Evolutionary conservation across 2,113 vertebrate species (phyloP).

Genomic region (Crotalus helleri): DNA sequence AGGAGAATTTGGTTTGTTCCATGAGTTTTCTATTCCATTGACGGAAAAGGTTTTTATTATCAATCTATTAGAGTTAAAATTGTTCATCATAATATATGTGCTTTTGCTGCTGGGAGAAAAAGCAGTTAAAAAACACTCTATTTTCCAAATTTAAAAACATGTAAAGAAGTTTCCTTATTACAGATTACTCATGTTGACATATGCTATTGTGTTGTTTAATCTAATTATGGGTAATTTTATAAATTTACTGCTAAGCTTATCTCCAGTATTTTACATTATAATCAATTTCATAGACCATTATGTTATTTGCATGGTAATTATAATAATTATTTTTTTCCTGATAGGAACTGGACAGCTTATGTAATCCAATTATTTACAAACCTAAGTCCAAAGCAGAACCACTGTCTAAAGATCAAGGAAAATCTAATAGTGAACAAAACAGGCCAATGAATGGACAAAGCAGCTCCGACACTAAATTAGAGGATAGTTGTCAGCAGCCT

Average conservation of each 20-base stretch:
- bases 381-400: constrained; percentile 83
- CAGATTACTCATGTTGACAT: background rate
- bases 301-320: constrained; percentile 6
- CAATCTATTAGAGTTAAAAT: background rate
- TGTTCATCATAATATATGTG: background rate
- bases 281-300: background rate
- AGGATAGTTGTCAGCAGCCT: constrained; percentile 73
- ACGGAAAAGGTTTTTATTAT: background rate
- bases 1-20: background rate
- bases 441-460: constrained; percentile 78
- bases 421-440: constrained; percentile 75
- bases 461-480: constrained; percentile 71
- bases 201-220: background rate
- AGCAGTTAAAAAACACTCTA: background rate
- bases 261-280: background rate
- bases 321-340: constrained; percentile 9
- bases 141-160: background rate
- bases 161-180: background rate
- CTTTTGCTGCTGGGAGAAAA: background rate
- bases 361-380: constrained; percentile 82
- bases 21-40: background rate
- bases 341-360: constrained; percentile 87
- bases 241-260: background rate
- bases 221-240: background rate
- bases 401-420: constrained; percentile 72